These are phyloP conservation scores for Macrosoma leucophasiata DNA, from an alignment of 2,888 invertebrate species.

Conservation along the genomic window DNA sequence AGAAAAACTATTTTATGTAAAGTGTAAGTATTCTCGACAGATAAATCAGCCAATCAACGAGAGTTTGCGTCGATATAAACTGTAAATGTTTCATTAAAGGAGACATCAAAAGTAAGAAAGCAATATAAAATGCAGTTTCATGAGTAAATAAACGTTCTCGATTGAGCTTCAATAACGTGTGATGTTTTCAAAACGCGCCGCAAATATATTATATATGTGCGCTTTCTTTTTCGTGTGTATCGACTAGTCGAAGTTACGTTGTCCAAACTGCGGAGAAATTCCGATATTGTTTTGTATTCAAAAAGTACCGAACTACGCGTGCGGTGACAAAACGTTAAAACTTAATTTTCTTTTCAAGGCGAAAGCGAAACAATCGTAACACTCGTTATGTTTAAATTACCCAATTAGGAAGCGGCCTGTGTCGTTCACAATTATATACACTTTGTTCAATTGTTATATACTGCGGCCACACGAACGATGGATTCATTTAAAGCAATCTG, in stretches of 20 bases:
- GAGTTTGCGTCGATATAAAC: too few relatives aligned
- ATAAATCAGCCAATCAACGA: too few relatives aligned
- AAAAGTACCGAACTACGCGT: conserved; percentile 29
- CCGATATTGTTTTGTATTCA: conserved; percentile 60
- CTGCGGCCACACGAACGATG: too few relatives aligned
- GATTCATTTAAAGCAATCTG: too few relatives aligned
- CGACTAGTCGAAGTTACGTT: conserved; percentile 35
- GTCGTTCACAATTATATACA: too few relatives aligned
- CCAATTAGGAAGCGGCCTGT: too few relatives aligned
- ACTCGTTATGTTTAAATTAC: conserved; percentile 17
- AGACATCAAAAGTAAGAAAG: too few relatives aligned
- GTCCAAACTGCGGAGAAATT: conserved; percentile 63
- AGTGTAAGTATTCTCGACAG: too few relatives aligned
- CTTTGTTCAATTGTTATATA: too few relatives aligned
- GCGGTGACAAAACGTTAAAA: conserved; percentile 42
- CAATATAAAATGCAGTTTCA: too few relatives aligned
- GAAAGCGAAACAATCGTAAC: conserved; percentile 41
- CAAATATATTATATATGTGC: conserved; percentile 28
- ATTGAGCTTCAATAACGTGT: not conserved
- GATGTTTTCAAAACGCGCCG: conserved; percentile 23
- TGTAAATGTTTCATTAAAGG: too few relatives aligned
- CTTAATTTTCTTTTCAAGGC: conserved; percentile 36
- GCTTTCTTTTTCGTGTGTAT: conserved; percentile 60
- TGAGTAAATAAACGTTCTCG: not conserved
- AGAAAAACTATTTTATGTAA: too few relatives aligned